Evolutionary conservation across 2,113 vertebrate species (phyloP), one percentile per base, ranked within the genome.

Genomic region (Recurvirostra avosetta): DNA sequence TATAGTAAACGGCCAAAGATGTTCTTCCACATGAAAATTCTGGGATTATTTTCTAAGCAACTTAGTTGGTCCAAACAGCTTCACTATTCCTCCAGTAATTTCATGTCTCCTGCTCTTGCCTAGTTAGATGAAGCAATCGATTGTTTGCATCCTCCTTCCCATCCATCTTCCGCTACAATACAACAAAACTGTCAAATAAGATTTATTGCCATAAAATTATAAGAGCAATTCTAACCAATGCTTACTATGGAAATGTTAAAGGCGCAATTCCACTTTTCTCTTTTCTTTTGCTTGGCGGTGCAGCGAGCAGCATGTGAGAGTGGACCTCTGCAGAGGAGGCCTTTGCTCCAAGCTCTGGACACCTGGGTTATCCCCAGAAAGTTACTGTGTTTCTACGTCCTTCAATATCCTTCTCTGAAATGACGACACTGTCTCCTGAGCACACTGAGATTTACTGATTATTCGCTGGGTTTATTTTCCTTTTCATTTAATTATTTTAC

Each of bases 131-230:
- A 71, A 66, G 79, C 34, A n/a, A 94, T 90, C 53, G 16, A 90
- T 86, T 49, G 27, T 38, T 71, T 86, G 66, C 43, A 56, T 52
- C 73, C 70, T 94, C 84, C 52, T 84, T 78, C 66, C 30, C 84
- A 96, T 96, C 55, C 76, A 90, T 95, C 94, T 96, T 90, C 40
- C 53, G 12, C 65, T 21, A 30, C 62, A 68, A 34, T 6, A 68
- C 41, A 92, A 82, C 77, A 52, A 23, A 78, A 47, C 61, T 70
- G 88, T 80, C 93, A 92, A 86, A 58, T 32, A 90, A 95, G 91
- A 95, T 94, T 70, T 70, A 97, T 83, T 88, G 66, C 84, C n/a
- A 61, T 88, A 74, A 82, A 79, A 94, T 52, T 89, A 5, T 70
- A 93, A 40, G 22, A 70, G 56, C 70, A 79, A 68, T 76, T 79